Base-by-base conservation (phyloP, 2,888 invertebrate genomes). In the Lordiphosa fenestrarum region DNA sequence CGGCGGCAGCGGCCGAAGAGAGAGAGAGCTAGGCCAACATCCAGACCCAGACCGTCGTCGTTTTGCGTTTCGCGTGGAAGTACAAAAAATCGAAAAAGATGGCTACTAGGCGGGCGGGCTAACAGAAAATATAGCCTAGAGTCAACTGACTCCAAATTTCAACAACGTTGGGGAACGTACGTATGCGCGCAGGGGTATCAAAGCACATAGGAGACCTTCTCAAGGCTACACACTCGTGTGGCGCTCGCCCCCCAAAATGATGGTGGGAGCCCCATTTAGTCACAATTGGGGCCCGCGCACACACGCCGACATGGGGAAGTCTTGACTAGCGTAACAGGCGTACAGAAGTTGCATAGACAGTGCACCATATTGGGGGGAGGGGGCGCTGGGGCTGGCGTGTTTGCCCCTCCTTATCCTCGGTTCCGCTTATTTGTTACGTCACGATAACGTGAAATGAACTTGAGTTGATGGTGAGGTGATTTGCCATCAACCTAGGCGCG, bases 231-330 rank as follows among this genome's bases (percentile, higher is more conserved):
- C 25, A 25, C 25, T 36, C 36, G 42, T 42, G 15, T 30, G n/a
- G 12, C 23, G 38, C 46, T 25, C 12, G 33, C n/a, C 41, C 48
- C 19, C 41, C 38, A 36, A 19, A 30, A 21, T 48, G 64, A 35
- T 33, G 15, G 44, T 38, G 57, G 53, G 57, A 51, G 66, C 73
- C 44, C 53, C 64, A 39, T 66, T 77, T 73, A 77, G 71, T 73
- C 77, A 52, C 57, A 59, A 61, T 37, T 33, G 37, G 36, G 56
- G 44, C 51, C 62, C 63, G 73, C 68, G 84, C 74, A 85, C 86
- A 86, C 82, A 81, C 86, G 76, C 62, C 87, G 87, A 87, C 89
- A 87, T 88, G 88, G 88, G 88, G 88, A 88, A 88, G 87, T 86
- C 88, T 87, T 85, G 84, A 85, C 86, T 87, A 77, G 74, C 67